Percentiles rank a stretch among this genome's conserved stretches.
Evolutionary conservation across 1,140 invertebrate genomes (phyloP).

Genomic region (Lutraria rhynchaena): DNA sequence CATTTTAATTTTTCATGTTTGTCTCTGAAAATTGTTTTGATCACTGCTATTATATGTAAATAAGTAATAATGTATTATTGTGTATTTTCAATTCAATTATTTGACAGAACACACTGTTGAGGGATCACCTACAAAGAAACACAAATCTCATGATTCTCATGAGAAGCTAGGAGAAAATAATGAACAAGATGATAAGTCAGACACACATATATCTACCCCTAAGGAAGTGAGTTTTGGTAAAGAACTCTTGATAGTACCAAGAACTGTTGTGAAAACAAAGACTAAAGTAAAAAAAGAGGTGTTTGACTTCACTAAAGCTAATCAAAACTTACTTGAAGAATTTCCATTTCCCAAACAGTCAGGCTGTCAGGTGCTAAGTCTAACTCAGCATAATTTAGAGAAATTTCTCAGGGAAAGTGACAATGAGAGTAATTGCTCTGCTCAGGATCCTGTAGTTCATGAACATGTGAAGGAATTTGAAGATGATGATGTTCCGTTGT

Average conservation of each 20-base stretch:
- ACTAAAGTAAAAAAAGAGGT: background rate
- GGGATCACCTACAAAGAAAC: conserved; percentile 18
- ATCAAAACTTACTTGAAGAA: conserved; percentile 10
- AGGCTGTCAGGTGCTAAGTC: background rate
- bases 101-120: conserved; percentile 7
- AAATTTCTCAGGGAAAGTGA: conserved; percentile 24
- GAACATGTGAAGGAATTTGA: background rate
- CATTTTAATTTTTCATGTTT: too few relatives aligned
- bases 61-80: too few relatives aligned
- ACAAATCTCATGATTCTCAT: background rate
- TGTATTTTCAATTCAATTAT: too few relatives aligned
- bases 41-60: too few relatives aligned
- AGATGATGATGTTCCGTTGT: conserved; percentile 15
- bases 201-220: background rate
- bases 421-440: conserved; percentile 14
- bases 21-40: too few relatives aligned
- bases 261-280: background rate
- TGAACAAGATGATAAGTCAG: background rate
- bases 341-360: conserved; percentile 1
- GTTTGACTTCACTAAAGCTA: conserved; percentile 25
- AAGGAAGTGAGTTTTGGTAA: background rate
- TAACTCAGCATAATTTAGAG: conserved; percentile 29
- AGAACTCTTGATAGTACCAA: background rate
- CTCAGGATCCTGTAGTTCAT: background rate
- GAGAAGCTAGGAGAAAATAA: background rate